Conservation (phyloP, 2,797 vertebrate species). For the Cryptoprocta ferox region DNA sequence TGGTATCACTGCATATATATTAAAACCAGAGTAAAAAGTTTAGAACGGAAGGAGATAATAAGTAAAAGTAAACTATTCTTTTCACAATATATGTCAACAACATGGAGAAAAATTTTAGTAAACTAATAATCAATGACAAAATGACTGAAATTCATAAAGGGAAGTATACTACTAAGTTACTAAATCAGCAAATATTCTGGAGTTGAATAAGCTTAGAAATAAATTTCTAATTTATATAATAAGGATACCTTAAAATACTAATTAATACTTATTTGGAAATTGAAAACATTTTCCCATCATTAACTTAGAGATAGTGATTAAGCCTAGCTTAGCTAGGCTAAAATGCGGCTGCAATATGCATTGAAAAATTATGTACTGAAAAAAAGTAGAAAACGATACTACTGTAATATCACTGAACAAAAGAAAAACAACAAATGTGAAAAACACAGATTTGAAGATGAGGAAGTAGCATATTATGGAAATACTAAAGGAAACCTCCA, state of each 20-base stretch:
- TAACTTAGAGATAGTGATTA: not conserved
- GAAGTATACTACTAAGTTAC: not conserved
- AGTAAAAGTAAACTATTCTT: not conserved
- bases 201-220: not conserved
- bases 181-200: not conserved
- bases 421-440: not conserved
- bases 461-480: not conserved
- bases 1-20: not conserved
- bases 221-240: not conserved
- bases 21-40: slow-evolving; percentile 18
- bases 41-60: slow-evolving; percentile 5
- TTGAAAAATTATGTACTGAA: not conserved
- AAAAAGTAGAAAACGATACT: not conserved
- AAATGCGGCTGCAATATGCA: not conserved
- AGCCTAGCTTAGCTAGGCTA: slow-evolving; percentile 10
- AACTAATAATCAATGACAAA: not conserved
- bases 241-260: not conserved
- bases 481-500: not conserved
- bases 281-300: not conserved
- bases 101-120: not conserved
- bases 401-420: not conserved
- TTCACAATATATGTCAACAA: not conserved
- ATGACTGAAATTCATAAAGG: not conserved
- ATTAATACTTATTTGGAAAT: slow-evolving; percentile 23
- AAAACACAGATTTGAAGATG: not conserved